Base-by-base conservation (phyloP, 2,888 invertebrate species). In the Oligia latruncula region DNA sequence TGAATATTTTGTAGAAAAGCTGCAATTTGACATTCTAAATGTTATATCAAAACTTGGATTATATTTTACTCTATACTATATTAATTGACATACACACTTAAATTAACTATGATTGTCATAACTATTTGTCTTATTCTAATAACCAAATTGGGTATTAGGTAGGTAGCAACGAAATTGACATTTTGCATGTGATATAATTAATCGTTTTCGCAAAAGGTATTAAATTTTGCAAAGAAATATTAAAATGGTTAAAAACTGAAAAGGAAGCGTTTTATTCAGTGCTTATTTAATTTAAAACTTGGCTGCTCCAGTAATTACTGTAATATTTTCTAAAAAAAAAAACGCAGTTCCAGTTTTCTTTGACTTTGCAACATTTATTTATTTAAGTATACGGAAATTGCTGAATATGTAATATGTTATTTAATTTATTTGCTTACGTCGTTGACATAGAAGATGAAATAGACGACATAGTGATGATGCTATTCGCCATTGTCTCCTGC, bases 111-210 rank as follows among this genome's bases (percentile, higher is more conserved):
- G 43, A 84, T 82, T 52, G 81, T 83, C 83, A 82, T 85, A 80
- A 86, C 85, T 88, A 88, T 88, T 85, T 81, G 70, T 88, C 87
- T 88, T 80, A 70, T 46, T 78, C 75, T 80, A 65, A 76, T 82
- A 78, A 68, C 78, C 82, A 78, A 85, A 80, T 79, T 85, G 83
- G 89, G 87, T 88, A 89, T 80, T 86, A 75, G 81, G 58, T 82
- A 88, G 80, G 62, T 86, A 82, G 66, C 75, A 81, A 86, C 79
- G 43, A 78, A 82, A 74, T 81, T 84, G 81, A 88, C 83, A 83
- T 84, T 81, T 80, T 81, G 78, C 81, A 83, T 87, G 89, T 87
- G 87, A 88, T 88, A 84, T 64, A 65, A 72, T 70, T 13, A 77
- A 75, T 80, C 4, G 60, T 67, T 85, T 85, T 80, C 74, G 82